Evolutionary conservation across 2,888 invertebrate species (phyloP).

Genomic region (Criorhina ranunculi): DNA sequence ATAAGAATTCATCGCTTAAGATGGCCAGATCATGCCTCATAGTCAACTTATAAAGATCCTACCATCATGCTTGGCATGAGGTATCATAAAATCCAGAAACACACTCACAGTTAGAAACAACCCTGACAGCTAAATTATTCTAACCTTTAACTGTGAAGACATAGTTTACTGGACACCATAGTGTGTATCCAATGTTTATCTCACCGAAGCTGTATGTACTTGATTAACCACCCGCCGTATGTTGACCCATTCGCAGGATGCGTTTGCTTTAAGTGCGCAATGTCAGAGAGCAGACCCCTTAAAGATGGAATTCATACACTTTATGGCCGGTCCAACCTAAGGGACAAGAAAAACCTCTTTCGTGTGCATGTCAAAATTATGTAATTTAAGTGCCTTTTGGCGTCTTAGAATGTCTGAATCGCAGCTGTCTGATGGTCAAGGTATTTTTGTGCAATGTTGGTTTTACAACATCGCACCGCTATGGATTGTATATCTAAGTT

Average conservation of each 20-base stretch:
- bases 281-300: constrained; percentile 21
- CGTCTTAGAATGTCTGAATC: constrained; percentile 22
- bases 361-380: constrained; percentile 65
- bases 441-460: constrained; percentile 18
- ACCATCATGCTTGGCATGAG: too few relatives aligned
- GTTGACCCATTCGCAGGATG: constrained; percentile 18
- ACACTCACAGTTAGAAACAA: background rate
- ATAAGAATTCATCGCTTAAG: too few relatives aligned
- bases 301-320: constrained; percentile 38
- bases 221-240: constrained; percentile 16
- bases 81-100: too few relatives aligned
- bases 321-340: constrained; percentile 29
- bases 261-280: constrained; percentile 7
- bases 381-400: constrained; percentile 66
- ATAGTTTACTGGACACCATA: constrained; percentile 11
- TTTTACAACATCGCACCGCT: constrained; percentile 26
- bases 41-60: too few relatives aligned
- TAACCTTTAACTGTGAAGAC: constrained; percentile 36
- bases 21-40: too few relatives aligned
- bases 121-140: constrained; percentile 51
- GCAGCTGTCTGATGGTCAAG: constrained; percentile 24
- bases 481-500: too few relatives aligned
- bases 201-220: background rate
- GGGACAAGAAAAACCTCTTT: constrained; percentile 69
- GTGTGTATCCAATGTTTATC: background rate